Percentiles rank a stretch among this genome's conserved stretches.
Evolutionary conservation across 2,113 vertebrate species (phyloP).

Genomic region (Toxostoma redivivum): DNA sequence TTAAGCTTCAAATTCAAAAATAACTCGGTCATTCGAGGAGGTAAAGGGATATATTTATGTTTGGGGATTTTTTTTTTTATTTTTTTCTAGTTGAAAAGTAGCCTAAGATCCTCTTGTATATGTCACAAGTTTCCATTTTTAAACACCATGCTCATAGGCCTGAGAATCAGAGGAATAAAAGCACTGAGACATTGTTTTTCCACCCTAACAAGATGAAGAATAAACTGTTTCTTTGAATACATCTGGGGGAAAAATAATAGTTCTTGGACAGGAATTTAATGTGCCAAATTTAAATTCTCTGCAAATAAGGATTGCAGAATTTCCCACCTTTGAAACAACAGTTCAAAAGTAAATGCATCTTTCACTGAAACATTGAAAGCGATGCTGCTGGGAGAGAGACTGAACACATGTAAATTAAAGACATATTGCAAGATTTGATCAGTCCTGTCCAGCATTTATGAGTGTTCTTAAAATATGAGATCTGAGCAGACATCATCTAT

Average conservation of each 20-base stretch:
- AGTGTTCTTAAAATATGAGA: neutral
- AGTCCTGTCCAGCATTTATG: neutral
- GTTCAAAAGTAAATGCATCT: neutral
- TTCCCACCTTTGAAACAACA: neutral
- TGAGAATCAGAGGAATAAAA: neutral
- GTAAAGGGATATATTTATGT: neutral
- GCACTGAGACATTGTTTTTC: neutral
- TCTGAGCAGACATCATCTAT: neutral
- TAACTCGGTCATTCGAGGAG: neutral
- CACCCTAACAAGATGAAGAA: neutral
- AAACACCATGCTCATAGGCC: neutral
- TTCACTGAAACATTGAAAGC: neutral
- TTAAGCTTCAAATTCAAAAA: neutral
- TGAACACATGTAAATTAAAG: neutral
- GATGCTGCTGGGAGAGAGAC: neutral
- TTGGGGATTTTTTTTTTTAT: neutral
- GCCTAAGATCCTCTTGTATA: neutral
- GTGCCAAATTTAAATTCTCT: neutral
- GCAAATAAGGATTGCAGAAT: neutral
- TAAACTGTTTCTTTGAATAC: neutral
- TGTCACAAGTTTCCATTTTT: neutral
- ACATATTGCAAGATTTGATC: neutral
- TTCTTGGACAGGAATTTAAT: neutral
- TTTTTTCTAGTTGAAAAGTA: neutral
- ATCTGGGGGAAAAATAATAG: rapidly evolving